phyloP scores from a whole-genome alignment of 2,797 vertebrate genomes.

The Danio tinwini region DNA sequence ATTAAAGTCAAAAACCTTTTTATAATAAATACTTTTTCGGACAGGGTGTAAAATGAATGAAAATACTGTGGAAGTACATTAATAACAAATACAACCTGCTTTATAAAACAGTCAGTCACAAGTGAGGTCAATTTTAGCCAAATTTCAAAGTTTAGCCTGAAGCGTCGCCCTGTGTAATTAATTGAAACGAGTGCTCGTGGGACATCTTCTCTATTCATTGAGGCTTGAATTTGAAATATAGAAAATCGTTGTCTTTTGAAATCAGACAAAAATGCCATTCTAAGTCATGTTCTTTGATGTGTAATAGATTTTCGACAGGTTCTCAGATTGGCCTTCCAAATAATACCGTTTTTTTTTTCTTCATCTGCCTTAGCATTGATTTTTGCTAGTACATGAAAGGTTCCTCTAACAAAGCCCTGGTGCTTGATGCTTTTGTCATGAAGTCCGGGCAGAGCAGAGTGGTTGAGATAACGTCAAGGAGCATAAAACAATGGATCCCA shows the following conservation, averaged over 20 bases:
- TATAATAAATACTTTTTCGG: background rate
- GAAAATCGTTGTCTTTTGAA: slow-evolving; percentile 46
- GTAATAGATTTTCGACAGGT: slow-evolving; percentile 38
- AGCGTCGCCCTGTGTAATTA: slow-evolving; percentile 9
- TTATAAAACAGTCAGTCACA: background rate
- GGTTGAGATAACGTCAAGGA: slow-evolving; percentile 16
- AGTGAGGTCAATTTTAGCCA: slow-evolving; percentile 5
- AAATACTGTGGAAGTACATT: background rate
- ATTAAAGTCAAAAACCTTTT: background rate
- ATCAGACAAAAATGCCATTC: slow-evolving; percentile 34
- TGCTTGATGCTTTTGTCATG: slow-evolving; percentile 24
- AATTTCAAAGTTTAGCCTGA: slow-evolving; percentile 12
- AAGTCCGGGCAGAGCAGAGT: slow-evolving; percentile 11
- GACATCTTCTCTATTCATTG: slow-evolving; percentile 42
- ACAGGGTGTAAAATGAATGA: background rate
- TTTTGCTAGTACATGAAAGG: slow-evolving; percentile 47
- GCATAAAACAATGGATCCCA: slow-evolving; percentile 8
- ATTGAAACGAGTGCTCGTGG: slow-evolving; percentile 24
- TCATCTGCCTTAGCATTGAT: slow-evolving; percentile 45
- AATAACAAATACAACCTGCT: background rate
- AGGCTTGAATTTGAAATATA: slow-evolving; percentile 37
- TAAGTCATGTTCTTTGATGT: slow-evolving; percentile 41
- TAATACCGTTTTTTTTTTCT: slow-evolving; percentile 19
- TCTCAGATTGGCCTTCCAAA: slow-evolving; percentile 33
- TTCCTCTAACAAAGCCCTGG: slow-evolving; percentile 34